These are phyloP conservation scores for Pecten maximus DNA, from an alignment of 2,888 invertebrate species.

Conservation along the genomic window DNA sequence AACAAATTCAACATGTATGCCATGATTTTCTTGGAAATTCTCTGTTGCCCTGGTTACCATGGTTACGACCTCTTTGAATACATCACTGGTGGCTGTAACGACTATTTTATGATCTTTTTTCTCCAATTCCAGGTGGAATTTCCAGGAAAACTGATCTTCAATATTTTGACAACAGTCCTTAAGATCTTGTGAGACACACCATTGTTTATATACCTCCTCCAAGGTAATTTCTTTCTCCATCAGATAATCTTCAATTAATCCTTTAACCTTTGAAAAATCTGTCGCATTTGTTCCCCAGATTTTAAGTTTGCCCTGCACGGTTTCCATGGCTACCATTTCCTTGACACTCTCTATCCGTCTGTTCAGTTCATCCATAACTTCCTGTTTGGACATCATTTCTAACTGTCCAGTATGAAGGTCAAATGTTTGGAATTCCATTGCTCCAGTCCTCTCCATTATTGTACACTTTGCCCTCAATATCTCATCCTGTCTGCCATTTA, in stretches of 20 bases:
- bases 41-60: conserved; percentile 39
- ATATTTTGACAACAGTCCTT: not conserved
- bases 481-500: not conserved
- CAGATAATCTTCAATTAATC: not conserved
- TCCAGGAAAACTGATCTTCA: not conserved
- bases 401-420: not conserved
- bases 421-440: not conserved
- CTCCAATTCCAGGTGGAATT: conserved; percentile 17
- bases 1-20: conserved; percentile 24
- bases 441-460: not conserved
- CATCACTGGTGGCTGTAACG: conserved; percentile 41
- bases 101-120: conserved; percentile 17
- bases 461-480: not conserved
- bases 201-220: not conserved
- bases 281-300: not conserved
- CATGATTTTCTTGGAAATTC: conserved; percentile 36
- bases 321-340: not conserved
- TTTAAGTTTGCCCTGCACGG: not conserved
- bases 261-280: not conserved
- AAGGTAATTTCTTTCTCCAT: not conserved
- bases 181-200: not conserved
- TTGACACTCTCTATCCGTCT: not conserved
- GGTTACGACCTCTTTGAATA: conserved; percentile 38
- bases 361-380: not conserved
- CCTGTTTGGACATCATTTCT: not conserved